Conservation (phyloP, 2,113 vertebrate genomes). For the Stigmatopora argus region DNA sequence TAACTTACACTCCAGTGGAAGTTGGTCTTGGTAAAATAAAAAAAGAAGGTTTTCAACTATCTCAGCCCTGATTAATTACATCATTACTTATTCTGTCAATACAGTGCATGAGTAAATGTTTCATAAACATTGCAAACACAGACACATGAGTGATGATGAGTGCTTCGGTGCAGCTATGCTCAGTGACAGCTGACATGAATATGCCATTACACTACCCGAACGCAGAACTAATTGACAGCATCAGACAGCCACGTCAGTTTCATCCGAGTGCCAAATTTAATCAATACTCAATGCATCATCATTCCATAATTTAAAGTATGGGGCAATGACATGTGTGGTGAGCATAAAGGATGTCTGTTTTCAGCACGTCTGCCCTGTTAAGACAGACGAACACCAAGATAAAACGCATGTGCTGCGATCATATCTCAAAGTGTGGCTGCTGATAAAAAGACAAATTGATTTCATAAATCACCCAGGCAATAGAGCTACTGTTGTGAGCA, state of each 20-base stretch:
- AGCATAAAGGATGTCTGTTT: constrained; percentile 32
- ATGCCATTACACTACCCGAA: constrained; percentile 17
- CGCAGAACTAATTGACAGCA: constrained; percentile 6
- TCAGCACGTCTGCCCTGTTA: constrained; percentile 18
- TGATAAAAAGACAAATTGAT: constrained; percentile 70
- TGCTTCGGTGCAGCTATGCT: constrained; percentile 11
- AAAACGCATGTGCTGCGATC: constrained; percentile 50
- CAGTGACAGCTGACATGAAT: constrained; percentile 32
- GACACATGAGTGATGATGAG: constrained; percentile 9
- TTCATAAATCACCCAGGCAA: constrained; percentile 66
- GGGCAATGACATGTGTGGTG: constrained; percentile 18
- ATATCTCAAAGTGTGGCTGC: constrained; percentile 55
- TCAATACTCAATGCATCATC: constrained; percentile 32
- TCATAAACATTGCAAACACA: constrained; percentile 13
- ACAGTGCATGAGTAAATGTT: constrained; percentile 1
- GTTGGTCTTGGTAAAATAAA: not conserved
- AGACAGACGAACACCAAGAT: constrained; percentile 19
- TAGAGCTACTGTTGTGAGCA: constrained; percentile 51
- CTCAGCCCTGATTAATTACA: not conserved
- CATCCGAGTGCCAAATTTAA: constrained; percentile 32
- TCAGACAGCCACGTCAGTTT: constrained; percentile 9
- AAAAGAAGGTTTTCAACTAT: not conserved
- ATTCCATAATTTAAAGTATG: constrained; percentile 24
- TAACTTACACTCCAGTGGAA: too few species aligned
- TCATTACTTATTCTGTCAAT: not conserved